Conservation (phyloP, 2,888 invertebrate species). For the Galerucella pusilla region DNA sequence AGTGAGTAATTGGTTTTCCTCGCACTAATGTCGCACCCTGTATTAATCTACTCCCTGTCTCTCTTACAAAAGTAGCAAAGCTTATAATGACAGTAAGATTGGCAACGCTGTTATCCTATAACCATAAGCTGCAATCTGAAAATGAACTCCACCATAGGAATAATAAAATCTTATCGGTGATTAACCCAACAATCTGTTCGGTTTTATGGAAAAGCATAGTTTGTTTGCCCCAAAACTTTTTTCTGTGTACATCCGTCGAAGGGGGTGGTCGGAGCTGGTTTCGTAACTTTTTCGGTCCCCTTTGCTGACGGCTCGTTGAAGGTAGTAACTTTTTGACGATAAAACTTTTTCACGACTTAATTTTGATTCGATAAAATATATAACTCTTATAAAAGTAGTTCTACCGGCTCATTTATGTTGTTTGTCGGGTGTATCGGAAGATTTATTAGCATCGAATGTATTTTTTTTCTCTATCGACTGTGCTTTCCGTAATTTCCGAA, state of each 20-base stretch:
- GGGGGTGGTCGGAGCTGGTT: constrained; percentile 7
- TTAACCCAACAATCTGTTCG: background rate
- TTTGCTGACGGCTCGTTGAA: constrained; percentile 18
- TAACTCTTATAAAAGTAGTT: constrained; percentile 31
- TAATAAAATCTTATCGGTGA: background rate
- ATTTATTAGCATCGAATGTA: constrained; percentile 14
- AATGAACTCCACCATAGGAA: background rate
- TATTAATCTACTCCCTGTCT: no score
- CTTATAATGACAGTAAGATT: no score
- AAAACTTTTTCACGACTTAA: constrained; percentile 34
- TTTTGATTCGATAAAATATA: constrained; percentile 35
- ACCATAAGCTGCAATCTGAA: no score
- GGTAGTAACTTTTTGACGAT: constrained; percentile 28
- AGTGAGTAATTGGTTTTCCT: no score
- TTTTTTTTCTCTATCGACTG: background rate
- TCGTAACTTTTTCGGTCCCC: constrained; percentile 16
- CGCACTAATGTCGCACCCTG: no score
- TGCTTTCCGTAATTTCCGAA: constrained; percentile 13
- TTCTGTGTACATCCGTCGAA: constrained; percentile 3
- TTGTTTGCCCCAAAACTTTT: constrained; percentile 13
- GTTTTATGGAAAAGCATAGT: background rate
- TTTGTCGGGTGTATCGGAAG: constrained; percentile 23
- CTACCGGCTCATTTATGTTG: constrained; percentile 22
- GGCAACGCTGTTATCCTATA: no score
- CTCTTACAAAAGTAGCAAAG: no score